Conservation (phyloP, 2,888 invertebrate genomes). For the Imbricaverruca yamaguchii region DNA sequence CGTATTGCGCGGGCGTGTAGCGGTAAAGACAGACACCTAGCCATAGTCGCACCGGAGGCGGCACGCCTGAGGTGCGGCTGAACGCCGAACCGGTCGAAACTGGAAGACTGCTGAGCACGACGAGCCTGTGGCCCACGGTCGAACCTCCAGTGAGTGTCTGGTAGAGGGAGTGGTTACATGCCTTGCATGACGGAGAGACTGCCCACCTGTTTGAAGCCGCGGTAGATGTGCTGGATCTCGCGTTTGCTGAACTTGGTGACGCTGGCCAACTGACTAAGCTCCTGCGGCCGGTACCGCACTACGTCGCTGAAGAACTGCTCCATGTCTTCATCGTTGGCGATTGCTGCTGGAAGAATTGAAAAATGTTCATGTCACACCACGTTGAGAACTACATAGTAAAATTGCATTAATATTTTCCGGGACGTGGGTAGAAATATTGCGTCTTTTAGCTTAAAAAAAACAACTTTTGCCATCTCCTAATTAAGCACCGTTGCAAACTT, state of each 20-base stretch:
- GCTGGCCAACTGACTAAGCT: constrained; percentile 64
- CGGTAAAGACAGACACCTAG: too few species aligned
- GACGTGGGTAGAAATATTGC: background rate
- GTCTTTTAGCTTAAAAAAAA: background rate
- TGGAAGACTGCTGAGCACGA: too few species aligned
- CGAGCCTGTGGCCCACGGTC: too few species aligned
- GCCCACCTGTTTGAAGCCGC: constrained; percentile 76
- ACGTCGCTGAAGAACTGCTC: constrained; percentile 56
- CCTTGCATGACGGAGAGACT: background rate
- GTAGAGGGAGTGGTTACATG: too few species aligned
- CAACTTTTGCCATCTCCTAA: background rate
- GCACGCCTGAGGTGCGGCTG: too few species aligned
- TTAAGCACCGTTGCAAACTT: too few species aligned
- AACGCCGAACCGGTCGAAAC: too few species aligned
- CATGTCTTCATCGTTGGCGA: constrained; percentile 54
- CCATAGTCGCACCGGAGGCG: too few species aligned
- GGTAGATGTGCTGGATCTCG: constrained; percentile 82
- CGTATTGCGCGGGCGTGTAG: too few species aligned
- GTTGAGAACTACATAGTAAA: too few species aligned
- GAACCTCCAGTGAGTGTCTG: too few species aligned
- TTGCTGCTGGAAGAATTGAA: constrained; percentile 43
- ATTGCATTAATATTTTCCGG: background rate
- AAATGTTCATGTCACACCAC: background rate
- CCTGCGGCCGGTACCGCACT: constrained; percentile 67
- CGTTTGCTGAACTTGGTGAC: constrained; percentile 70